Evolutionary conservation across 2,888 invertebrate species (phyloP).

Genomic region (Luperina nickerlii): DNA sequence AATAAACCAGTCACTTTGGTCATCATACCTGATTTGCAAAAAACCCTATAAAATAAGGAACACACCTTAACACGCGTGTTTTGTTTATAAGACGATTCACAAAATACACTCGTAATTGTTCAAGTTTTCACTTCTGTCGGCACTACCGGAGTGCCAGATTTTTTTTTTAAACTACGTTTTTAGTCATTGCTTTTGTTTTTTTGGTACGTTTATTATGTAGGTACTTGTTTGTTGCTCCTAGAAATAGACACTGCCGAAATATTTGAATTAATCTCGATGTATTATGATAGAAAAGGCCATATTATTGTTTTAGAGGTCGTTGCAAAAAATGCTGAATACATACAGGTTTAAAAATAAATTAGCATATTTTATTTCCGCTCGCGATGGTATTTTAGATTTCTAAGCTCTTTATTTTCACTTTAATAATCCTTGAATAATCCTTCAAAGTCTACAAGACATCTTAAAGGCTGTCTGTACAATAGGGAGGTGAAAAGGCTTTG

Average conservation of each 20-base stretch:
- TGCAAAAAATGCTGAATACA: not conserved
- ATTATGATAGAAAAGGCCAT: too few relatives aligned
- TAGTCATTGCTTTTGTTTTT: not conserved
- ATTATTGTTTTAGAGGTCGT: too few relatives aligned
- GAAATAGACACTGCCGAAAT: not conserved
- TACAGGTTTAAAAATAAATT: too few relatives aligned
- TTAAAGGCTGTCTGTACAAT: constrained; percentile 5
- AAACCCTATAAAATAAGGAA: too few relatives aligned
- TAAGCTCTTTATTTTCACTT: not conserved
- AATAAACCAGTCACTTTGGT: too few relatives aligned
- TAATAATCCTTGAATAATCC: not conserved
- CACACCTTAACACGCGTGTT: too few relatives aligned
- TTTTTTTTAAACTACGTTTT: not conserved
- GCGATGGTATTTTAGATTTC: not conserved
- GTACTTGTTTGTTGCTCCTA: not conserved
- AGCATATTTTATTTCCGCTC: not conserved
- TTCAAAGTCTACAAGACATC: constrained; percentile 2
- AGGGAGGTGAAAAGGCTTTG: constrained; percentile 11
- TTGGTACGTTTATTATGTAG: not conserved
- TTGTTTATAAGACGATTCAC: too few relatives aligned
- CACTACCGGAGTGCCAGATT: too few relatives aligned
- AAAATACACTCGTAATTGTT: too few relatives aligned
- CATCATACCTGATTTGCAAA: too few relatives aligned
- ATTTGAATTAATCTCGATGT: not conserved
- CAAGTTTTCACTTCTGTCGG: too few relatives aligned